These are phyloP conservation scores for Isurus oxyrinchus DNA, from an alignment of 2,113 vertebrate species.

Conservation along the genomic window DNA sequence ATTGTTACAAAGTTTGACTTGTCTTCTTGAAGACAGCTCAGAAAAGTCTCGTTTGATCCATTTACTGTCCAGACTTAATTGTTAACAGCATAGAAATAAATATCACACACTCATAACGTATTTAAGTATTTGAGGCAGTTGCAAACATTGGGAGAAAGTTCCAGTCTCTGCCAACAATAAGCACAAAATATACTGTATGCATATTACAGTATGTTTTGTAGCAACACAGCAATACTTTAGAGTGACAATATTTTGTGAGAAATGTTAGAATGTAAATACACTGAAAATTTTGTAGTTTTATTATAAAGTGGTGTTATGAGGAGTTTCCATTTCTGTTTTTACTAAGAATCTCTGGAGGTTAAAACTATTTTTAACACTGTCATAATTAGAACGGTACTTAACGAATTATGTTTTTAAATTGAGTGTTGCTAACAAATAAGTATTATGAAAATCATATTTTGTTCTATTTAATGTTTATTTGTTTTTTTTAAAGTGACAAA, in stretches of 20 bases:
- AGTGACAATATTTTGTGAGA: not conserved
- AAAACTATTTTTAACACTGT: not conserved
- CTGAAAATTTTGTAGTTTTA: not conserved
- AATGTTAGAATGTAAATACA: not conserved
- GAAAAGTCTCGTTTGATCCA: not conserved
- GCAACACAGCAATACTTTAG: not conserved
- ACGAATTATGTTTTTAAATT: not conserved
- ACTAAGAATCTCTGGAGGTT: not conserved
- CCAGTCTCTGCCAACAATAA: not conserved
- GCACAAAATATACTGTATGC: not conserved
- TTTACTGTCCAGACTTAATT: not conserved
- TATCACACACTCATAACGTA: not conserved
- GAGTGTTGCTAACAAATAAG: not conserved
- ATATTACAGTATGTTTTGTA: not conserved
- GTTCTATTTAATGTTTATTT: not conserved
- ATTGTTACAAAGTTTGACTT: not conserved
- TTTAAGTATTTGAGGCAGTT: not conserved
- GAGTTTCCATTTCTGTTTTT: not conserved
- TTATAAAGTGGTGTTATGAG: not conserved
- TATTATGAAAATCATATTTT: not conserved
- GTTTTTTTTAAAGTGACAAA: not conserved
- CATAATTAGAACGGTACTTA: not conserved
- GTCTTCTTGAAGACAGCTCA: not conserved
- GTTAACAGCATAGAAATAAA: not conserved
- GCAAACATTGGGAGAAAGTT: not conserved